Evolutionary conservation across 2,888 invertebrate species (phyloP), one percentile per base, ranked within the genome.

Genomic region (Rapana venosa): DNA sequence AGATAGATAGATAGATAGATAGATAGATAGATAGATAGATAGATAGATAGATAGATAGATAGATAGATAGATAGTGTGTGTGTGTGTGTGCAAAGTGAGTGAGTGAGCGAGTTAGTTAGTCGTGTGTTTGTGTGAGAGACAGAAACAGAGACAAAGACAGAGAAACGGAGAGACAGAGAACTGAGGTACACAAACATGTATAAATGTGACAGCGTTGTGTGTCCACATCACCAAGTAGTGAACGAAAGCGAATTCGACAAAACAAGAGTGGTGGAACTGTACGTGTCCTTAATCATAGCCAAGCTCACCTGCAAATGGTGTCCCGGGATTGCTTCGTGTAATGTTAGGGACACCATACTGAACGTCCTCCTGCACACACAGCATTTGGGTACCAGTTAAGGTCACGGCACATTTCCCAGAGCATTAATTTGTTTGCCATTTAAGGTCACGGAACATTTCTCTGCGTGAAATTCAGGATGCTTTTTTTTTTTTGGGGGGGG

Each of bases 301-400:
- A 61, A 61, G 22, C 61, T 61, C 22, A 86, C 86, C 58, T 86
- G 86, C n/a, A 86, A 22, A 61, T 86, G 86, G 35, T 86, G 86
- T 0, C 86, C 86, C 0, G 86, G 86, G 26, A 86, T 61, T 30
- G 86, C n/a, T n/a, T 86, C 86, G 61, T 86, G 86, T 30, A 86
- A 56, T 0, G 86, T 58, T 22, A 86, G 56, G 13, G 86, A 86
- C 86, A 61, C 32, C 86, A 86, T 86, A 58, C 61, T 86, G 86
- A 86, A 86, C 66, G 66, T 56, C 11, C n/a, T 86, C 66, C 86
- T 86, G 86, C 61, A 15, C 15, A 61, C 36, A 84, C 6, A 36
- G 35, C 13, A 13, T 61, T 61, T 20, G 22, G 4, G 2, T 22
- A 22, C 22, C 20, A 61, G 6, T 61, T 22, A 61, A 20, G 17